These are phyloP conservation scores for Heliconius hewitsoni DNA, from an alignment of 1,140 invertebrate genomes.

Conservation along the genomic window DNA sequence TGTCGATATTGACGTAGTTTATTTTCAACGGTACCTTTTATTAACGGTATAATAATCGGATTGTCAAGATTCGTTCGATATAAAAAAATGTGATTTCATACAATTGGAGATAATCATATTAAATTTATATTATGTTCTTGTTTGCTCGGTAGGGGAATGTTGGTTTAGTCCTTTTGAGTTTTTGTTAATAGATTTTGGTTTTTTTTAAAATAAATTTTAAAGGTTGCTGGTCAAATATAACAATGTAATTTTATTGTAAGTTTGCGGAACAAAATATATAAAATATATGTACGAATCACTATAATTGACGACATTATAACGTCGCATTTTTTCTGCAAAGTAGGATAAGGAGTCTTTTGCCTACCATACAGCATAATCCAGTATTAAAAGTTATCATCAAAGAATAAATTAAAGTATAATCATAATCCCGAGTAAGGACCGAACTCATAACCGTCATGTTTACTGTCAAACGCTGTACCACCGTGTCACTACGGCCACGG, in stretches of 20 bases:
- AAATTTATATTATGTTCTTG: constrained; percentile 42
- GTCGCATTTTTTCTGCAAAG: no score
- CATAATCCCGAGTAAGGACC: no score
- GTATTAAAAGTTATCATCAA: no score
- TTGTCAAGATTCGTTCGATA: constrained; percentile 57
- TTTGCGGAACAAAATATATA: no score
- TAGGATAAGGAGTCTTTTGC: no score
- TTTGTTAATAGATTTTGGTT: constrained; percentile 13
- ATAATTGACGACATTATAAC: no score
- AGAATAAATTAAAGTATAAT: no score
- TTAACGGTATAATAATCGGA: constrained; percentile 67
- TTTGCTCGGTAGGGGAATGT: constrained; percentile 33
- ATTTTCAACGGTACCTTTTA: constrained; percentile 63
- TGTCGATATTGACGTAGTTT: constrained; percentile 51
- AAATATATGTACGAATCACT: no score
- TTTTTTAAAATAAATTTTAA: not conserved
- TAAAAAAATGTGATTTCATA: constrained; percentile 57
- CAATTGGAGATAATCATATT: constrained; percentile 58
- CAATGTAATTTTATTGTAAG: not conserved
- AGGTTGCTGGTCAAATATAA: not conserved
- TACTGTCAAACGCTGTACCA: no score
- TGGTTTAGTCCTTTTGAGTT: not conserved
- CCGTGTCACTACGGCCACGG: no score
- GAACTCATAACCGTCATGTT: no score
- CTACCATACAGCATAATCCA: no score